Base-by-base conservation (phyloP, 2,888 invertebrate species). In the Phanerotoma sp. region DNA sequence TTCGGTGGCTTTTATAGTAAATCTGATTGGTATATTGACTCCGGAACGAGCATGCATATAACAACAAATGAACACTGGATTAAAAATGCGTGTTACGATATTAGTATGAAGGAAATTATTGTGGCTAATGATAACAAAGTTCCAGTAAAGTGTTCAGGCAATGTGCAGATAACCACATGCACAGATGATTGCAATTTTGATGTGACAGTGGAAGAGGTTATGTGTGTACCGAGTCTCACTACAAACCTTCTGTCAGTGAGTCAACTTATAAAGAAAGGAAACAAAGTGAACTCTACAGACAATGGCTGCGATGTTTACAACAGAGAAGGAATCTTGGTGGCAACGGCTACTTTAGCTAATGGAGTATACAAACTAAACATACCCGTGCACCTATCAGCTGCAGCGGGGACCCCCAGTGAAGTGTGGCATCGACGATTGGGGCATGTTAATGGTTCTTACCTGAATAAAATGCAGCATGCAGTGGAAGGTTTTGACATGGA, bases 201-300 rank as follows among this genome's bases (percentile, higher is more conserved):
- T 25, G 44, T 65, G 7, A 28, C 25, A 47, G 22, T 68, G 5
- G 16, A 53, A 22, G 54, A 66, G 50, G 60, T 49, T 4, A 35
- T 54, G 5, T 65, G 58, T 62, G 58, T 64, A 20, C 62, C 64
- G 38, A 51, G 62, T 33, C 33, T 67, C 35, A 57, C 61, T 20
- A 67, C 66, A 18, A 66, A 66, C 54, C 52, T 65, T 15, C 57
- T 66, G 49, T 67, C 63, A n/a, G 66, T 66, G n/a, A 61, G 61
- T 51, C 48, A 65, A 53, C 49, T 68, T 25, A 55, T 66, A 13
- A 64, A 61, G 52, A 64, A 63, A 21, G 63, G 60, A 20, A 65
- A 65, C 46, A 41, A 33, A 16, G 61, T 64, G 11, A 44, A 37
- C 4, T 66, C 66, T 56, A 41, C 49, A 47, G 51, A 42, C 44